Evolutionary conservation across 1,140 invertebrate species (phyloP).

Genomic region (Cotesia typhae): DNA sequence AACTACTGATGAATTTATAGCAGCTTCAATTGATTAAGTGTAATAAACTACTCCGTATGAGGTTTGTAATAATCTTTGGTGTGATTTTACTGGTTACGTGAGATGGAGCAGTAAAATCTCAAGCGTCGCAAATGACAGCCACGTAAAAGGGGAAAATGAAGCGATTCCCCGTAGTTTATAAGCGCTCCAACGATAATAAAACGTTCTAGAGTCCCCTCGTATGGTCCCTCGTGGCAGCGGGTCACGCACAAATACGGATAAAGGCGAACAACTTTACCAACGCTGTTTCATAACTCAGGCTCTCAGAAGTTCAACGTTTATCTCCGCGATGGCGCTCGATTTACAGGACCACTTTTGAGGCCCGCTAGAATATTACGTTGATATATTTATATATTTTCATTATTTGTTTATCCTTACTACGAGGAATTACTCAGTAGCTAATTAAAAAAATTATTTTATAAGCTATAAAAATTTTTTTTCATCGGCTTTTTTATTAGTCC

Average conservation of each 20-base stretch:
- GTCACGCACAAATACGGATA: conserved; percentile 20
- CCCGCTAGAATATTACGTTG: neutral
- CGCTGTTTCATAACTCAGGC: conserved; percentile 19
- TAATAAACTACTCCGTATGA: conserved; percentile 18
- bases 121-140: conserved; percentile 45
- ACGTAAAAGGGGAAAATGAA: conserved; percentile 54
- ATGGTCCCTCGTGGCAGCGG: conserved; percentile 2
- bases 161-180: conserved; percentile 53
- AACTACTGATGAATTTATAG: too few species aligned
- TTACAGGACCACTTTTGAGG: conserved; percentile 57
- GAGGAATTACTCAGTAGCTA: too few species aligned
- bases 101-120: conserved; percentile 36
- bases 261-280: conserved; percentile 32
- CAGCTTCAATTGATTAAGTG: neutral
- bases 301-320: conserved; percentile 3
- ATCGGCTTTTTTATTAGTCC: too few species aligned
- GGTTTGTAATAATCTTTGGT: conserved; percentile 11
- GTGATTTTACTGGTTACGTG: conserved; percentile 29
- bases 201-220: conserved; percentile 45
- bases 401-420: too few species aligned
- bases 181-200: conserved; percentile 51
- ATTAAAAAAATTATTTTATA: too few species aligned
- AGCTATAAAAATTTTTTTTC: too few species aligned
- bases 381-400: too few species aligned
- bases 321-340: conserved; percentile 52